Conservation (phyloP, 2,113 vertebrate species). For the Aix galericulata region DNA sequence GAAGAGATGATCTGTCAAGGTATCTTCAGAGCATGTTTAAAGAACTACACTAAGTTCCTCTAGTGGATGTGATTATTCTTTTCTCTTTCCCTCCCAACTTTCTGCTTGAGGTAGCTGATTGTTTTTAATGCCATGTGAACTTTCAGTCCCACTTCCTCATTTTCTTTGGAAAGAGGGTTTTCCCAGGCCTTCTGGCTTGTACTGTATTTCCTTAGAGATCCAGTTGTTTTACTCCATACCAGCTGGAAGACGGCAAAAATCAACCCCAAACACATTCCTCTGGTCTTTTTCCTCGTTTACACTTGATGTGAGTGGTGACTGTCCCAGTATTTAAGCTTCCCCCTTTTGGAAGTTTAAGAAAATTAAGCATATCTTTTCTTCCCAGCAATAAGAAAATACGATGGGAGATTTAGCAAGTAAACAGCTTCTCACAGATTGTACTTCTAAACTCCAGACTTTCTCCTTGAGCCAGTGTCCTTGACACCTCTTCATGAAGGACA, state of each 20-base stretch:
- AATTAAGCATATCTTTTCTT: not conserved
- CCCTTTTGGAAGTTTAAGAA: not conserved
- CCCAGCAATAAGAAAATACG: not conserved
- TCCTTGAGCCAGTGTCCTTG: not conserved
- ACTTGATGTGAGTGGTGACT: not conserved
- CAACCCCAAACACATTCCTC: not conserved
- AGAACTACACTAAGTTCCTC: not conserved
- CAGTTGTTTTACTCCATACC: not conserved
- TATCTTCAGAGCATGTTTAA: not conserved
- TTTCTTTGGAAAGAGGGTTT: not conserved
- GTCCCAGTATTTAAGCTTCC: rapidly evolving
- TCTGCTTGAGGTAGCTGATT: not conserved
- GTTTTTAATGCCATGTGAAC: not conserved
- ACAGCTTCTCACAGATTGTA: not conserved
- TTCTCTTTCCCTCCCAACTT: not conserved
- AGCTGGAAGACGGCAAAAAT: not conserved
- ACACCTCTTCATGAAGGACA: not conserved
- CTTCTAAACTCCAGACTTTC: not conserved
- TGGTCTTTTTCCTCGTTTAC: not conserved
- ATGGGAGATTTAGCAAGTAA: not conserved
- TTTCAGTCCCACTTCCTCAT: not conserved
- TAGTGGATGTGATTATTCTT: not conserved
- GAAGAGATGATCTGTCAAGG: not conserved
- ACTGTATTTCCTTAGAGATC: not conserved
- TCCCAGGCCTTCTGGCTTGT: not conserved